Evolutionary conservation across 2,888 invertebrate species (phyloP).

Genomic region (Scaptodrosophila latifasciaeformis): DNA sequence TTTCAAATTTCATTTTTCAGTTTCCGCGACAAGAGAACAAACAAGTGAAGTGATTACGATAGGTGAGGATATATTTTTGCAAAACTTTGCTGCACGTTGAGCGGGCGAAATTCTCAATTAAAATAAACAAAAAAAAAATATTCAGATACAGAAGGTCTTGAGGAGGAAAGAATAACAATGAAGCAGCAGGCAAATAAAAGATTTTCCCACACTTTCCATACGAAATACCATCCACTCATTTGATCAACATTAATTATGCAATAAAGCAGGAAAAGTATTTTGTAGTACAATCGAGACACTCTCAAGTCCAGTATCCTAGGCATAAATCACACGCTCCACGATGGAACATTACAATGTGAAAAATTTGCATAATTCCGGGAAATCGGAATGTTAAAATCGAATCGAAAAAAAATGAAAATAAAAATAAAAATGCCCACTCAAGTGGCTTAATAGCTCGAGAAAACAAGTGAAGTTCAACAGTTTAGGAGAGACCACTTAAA

Average conservation of each 20-base stretch:
- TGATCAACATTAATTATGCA: conserved; percentile 60
- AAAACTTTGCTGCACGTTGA: conserved; percentile 48
- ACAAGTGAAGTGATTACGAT: no score
- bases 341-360: conserved; percentile 40
- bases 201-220: conserved; percentile 15
- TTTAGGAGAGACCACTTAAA: conserved; percentile 60
- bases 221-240: conserved; percentile 28
- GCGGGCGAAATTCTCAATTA: conserved; percentile 13
- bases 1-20: conserved; percentile 8
- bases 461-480: conserved; percentile 69
- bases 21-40: no score
- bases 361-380: conserved; percentile 67
- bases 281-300: conserved; percentile 56
- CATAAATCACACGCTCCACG: conserved; percentile 60
- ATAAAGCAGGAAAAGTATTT: conserved; percentile 49
- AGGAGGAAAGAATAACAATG: conserved; percentile 3
- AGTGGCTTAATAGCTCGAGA: conserved; percentile 70
- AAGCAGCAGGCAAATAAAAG: conserved; percentile 4
- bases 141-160: conserved; percentile 6
- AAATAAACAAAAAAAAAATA: conserved; percentile 10
- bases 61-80: conserved; percentile 56
- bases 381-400: conserved; percentile 21
- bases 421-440: conserved; percentile 30
- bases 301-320: conserved; percentile 42
- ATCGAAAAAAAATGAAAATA: conserved; percentile 8